Conservation (phyloP, 2,888 invertebrate species). For the Tinea trinotella region DNA sequence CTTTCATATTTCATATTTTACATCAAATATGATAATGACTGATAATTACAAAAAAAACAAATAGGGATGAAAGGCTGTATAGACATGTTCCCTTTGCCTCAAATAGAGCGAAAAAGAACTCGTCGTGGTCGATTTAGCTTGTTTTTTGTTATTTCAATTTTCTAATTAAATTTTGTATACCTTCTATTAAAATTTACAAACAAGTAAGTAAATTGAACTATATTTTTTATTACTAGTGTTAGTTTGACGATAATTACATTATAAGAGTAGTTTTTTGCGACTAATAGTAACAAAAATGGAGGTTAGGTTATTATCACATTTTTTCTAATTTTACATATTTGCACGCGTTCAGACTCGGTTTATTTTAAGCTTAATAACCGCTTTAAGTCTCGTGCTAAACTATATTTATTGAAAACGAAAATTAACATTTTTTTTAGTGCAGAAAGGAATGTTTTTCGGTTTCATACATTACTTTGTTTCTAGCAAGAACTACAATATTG, state of each 20-base stretch:
- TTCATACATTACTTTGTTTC: constrained; percentile 17
- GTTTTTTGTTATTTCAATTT: neutral
- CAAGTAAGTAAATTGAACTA: neutral
- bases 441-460: constrained; percentile 11
- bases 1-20: too few relatives aligned
- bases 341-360: constrained; percentile 52
- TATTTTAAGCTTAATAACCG: constrained; percentile 36
- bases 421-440: neutral
- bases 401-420: constrained; percentile 21
- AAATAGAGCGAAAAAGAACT: neutral
- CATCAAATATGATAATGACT: too few relatives aligned
- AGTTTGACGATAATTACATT: neutral
- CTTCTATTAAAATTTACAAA: neutral
- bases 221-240: neutral
- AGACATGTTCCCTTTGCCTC: too few relatives aligned
- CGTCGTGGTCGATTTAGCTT: neutral
- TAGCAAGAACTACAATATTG: constrained; percentile 11
- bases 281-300: neutral
- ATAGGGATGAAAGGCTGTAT: too few relatives aligned
- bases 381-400: constrained; percentile 45
- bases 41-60: too few relatives aligned
- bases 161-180: neutral
- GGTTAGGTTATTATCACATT: constrained; percentile 1
- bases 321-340: neutral
- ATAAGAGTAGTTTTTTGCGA: neutral